Evolutionary conservation across 1,140 invertebrate genomes (phyloP).

Genomic region (Melanaphis sacchari): DNA sequence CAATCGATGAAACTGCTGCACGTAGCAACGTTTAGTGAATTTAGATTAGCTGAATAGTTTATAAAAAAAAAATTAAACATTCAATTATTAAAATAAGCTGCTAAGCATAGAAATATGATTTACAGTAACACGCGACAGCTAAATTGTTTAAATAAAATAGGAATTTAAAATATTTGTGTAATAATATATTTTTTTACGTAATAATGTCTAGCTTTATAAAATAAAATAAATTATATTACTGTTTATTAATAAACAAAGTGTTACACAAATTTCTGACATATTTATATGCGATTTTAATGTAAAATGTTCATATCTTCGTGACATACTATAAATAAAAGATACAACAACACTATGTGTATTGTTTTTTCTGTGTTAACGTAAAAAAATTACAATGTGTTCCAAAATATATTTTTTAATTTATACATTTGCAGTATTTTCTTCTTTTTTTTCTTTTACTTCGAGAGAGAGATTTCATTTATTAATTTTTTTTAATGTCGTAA

Average conservation of each 20-base stretch:
- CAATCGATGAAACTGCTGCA: background rate
- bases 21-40: background rate
- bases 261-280: no score
- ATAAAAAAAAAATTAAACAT: background rate
- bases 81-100: background rate
- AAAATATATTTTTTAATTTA: no score
- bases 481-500: no score
- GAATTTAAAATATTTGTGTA: background rate
- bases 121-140: background rate
- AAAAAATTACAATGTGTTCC: no score
- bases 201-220: background rate
- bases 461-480: no score
- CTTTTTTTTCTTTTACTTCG: no score
- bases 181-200: no score
- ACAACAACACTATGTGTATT: no score
- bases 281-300: background rate
- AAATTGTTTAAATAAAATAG: background rate
- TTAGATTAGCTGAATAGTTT: background rate
- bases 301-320: background rate
- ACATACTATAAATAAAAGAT: background rate
- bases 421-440: no score
- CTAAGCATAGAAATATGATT: background rate
- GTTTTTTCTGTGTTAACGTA: no score
- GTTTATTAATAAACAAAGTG: background rate
- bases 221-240: background rate